Percentiles rank a stretch among this genome's conserved stretches.
Evolutionary conservation across 1,140 invertebrate species (phyloP).

Genomic region (Octopus bimaculoides): DNA sequence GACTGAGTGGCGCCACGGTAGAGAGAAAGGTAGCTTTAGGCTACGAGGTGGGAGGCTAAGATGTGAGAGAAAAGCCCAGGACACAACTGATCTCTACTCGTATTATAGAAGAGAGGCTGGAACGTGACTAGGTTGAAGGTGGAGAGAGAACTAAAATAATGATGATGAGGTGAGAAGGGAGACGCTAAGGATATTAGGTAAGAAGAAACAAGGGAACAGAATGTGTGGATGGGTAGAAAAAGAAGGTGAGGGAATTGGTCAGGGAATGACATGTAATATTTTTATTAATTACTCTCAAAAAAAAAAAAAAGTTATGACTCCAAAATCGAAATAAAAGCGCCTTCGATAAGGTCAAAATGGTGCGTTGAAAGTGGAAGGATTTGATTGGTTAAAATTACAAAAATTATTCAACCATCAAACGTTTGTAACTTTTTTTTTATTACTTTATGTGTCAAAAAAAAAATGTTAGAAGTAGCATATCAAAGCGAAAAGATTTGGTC

Average conservation of each 20-base stretch:
- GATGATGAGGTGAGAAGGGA: neutral
- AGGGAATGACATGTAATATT: neutral
- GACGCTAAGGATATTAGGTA: neutral
- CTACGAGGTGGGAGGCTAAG: no score
- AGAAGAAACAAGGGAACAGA: slow-evolving; percentile 2
- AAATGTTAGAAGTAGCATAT: neutral
- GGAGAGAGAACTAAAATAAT: neutral
- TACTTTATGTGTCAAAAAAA: neutral
- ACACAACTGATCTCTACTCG: no score
- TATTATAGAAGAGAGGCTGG: neutral
- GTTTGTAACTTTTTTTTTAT: neutral
- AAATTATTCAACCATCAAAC: neutral
- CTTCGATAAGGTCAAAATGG: no score
- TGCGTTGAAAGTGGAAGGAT: no score
- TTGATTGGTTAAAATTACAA: no score
- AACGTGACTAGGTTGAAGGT: neutral
- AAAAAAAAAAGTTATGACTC: no score
- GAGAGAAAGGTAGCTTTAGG: no score
- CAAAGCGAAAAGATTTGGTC: no score
- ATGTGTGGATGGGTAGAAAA: neutral
- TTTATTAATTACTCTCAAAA: no score
- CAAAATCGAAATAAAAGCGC: no score
- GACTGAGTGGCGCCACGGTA: no score
- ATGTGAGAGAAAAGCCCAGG: no score
- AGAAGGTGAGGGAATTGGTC: neutral